phyloP scores from a whole-genome alignment of 2,888 invertebrate genomes.

The Lochmaea crataegi region DNA sequence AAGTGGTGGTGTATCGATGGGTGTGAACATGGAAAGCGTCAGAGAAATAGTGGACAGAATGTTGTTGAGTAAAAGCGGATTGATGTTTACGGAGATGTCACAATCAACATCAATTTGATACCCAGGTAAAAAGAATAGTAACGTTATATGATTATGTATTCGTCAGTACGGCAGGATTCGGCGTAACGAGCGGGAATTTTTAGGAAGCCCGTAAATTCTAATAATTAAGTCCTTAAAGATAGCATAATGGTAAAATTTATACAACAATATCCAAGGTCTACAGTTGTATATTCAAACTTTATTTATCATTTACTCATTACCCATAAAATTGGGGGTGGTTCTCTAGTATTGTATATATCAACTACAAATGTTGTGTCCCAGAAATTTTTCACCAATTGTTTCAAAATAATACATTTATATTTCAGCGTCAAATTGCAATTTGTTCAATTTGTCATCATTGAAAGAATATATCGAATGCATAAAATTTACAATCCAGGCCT shows the following conservation, averaged over 20 bases:
- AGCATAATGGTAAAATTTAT: neutral
- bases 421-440: neutral
- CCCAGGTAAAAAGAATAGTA: too few species aligned
- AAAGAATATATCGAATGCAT: neutral
- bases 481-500: slow-evolving; percentile 2
- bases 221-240: neutral
- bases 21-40: too few species aligned
- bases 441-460: neutral
- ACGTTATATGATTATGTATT: too few species aligned
- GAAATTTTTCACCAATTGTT: too few species aligned
- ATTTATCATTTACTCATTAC: too few species aligned
- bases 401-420: neutral
- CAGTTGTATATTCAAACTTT: too few species aligned
- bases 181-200: neutral
- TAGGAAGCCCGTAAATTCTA: neutral
- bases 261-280: neutral
- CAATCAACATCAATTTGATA: too few species aligned
- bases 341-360: neutral
- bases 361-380: neutral
- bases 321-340: neutral
- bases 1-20: too few species aligned
- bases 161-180: too few species aligned
- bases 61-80: too few species aligned
- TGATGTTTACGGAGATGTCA: too few species aligned
- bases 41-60: too few species aligned